Evolutionary conservation across 37 sponge, comb jelly and placozoan species (phyloP), one percentile per base, ranked within the genome.

Genomic region (Chondrosia reniformis): DNA sequence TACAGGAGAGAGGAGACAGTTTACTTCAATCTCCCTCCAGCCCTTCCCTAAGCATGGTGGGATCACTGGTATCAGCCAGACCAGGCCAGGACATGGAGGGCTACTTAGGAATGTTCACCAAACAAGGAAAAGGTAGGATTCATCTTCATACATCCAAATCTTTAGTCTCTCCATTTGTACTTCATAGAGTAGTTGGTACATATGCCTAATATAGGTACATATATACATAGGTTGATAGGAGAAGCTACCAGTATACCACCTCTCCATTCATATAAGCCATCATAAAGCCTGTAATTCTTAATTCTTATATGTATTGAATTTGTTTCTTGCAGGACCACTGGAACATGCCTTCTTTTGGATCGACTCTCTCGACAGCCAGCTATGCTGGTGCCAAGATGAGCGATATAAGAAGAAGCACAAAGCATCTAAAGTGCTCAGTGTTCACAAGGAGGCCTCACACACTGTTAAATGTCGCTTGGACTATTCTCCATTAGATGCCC

Each of bases 281-380:
- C n/a, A n/a, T n/a, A n/a, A n/a, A n/a, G n/a, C n/a, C n/a, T n/a
- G n/a, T n/a, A n/a, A n/a, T n/a, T n/a, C n/a, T n/a, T n/a, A n/a
- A n/a, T n/a, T n/a, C n/a, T n/a, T n/a, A n/a, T n/a, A n/a, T n/a
- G n/a, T n/a, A n/a, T n/a, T n/a, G n/a, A n/a, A n/a, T n/a, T 21
- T 66, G 4, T 10, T 19, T 3, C 33, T 3, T 9, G 10, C 80
- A 91, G 92, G 79, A 33, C 89, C 92, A 2, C 33, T 80, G 4
- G 38, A 59, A 34, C 80, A 88, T 43, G 65, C 45, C 62, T 88
- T 65, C 75, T 92, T 92, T 62, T 75, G 88, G 67, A n/a, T 88
- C 31, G 44, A 76, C 2, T 2, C n/a, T 2, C 37, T 32, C 0
- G 46, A 8, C 10, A 52, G 63, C 22, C 24, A 41, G 10, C 33